Evolutionary conservation across 2,888 invertebrate genomes (phyloP).

Genomic region (Phaedon cochleariae): DNA sequence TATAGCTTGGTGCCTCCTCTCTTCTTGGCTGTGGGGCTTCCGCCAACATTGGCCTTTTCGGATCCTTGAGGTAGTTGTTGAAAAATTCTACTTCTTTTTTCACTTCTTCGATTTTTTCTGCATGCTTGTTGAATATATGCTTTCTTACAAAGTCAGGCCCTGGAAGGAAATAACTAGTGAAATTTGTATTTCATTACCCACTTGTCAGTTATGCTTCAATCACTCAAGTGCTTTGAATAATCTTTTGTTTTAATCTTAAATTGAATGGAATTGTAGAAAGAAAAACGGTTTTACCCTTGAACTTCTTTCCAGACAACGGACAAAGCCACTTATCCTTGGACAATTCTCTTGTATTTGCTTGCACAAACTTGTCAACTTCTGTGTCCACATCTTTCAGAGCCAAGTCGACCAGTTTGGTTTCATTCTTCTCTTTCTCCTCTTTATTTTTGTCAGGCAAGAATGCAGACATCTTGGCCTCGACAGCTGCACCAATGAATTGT

Average conservation of each 20-base stretch:
- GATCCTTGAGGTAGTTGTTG: conserved; percentile 95
- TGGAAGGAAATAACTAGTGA: conserved; percentile 17
- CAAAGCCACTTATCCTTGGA: conserved; percentile 99
- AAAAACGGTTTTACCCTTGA: no score
- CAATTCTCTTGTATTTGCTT: conserved; percentile 95
- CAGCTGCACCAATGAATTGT: conserved; percentile 78
- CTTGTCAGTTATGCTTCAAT: no score
- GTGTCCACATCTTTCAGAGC: conserved; percentile 66
- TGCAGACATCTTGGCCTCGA: conserved; percentile 91
- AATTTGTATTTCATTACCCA: no score
- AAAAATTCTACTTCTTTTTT: conserved; percentile 97
- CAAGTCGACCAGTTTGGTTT: conserved; percentile 56
- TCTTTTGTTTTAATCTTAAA: no score
- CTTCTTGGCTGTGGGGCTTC: conserved; percentile 73
- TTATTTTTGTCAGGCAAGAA: conserved; percentile 83
- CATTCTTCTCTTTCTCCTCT: conserved; percentile 73
- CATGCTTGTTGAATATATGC: conserved; percentile 97
- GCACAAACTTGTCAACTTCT: conserved; percentile 94
- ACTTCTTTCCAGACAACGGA: conserved; percentile 98
- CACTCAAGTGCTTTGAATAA: no score
- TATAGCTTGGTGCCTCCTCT: conserved; percentile 63
- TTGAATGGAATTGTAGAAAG: no score
- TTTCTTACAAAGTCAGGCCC: conserved; percentile 98
- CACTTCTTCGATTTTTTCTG: conserved; percentile 96
- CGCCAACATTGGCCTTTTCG: conserved; percentile 92